phyloP scores from a whole-genome alignment of 2,888 invertebrate genomes.

The Galerucella nymphaeae region DNA sequence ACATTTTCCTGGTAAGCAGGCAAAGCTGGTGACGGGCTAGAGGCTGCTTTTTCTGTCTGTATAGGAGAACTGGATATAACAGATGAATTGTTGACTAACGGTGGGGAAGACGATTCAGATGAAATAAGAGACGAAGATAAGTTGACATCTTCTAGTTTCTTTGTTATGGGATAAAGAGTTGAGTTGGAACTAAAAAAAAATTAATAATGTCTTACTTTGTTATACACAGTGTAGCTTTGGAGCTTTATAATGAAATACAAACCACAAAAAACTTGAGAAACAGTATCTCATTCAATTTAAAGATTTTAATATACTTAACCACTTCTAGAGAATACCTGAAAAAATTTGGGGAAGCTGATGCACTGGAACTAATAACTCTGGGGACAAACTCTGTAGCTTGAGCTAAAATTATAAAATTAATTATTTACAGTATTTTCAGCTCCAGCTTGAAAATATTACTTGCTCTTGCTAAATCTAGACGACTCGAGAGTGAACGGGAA shows the following conservation, averaged over 20 bases:
- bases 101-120: conserved; percentile 54
- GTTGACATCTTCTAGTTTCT: conserved; percentile 52
- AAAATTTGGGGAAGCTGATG: conserved; percentile 61
- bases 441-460: conserved; percentile 41
- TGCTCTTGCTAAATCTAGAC: conserved; percentile 52
- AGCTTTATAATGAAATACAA: no score
- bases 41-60: conserved; percentile 58
- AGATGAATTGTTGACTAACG: conserved; percentile 54
- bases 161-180: conserved; percentile 51
- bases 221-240: no score
- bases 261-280: no score
- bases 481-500: conserved; percentile 52
- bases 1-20: conserved; percentile 80
- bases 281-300: background rate
- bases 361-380: conserved; percentile 49
- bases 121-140: conserved; percentile 45
- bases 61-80: conserved; percentile 58
- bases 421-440: conserved; percentile 30
- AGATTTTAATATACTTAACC: background rate
- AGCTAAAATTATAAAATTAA: conserved; percentile 45
- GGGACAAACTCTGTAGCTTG: conserved; percentile 53
- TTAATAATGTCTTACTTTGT: background rate
- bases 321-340: conserved; percentile 50
- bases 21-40: conserved; percentile 52
- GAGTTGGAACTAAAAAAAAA: conserved; percentile 41